These are phyloP conservation scores for Drosophila nr. perissopoda DNA, from an alignment of 2,888 invertebrate species.

Conservation along the genomic window DNA sequence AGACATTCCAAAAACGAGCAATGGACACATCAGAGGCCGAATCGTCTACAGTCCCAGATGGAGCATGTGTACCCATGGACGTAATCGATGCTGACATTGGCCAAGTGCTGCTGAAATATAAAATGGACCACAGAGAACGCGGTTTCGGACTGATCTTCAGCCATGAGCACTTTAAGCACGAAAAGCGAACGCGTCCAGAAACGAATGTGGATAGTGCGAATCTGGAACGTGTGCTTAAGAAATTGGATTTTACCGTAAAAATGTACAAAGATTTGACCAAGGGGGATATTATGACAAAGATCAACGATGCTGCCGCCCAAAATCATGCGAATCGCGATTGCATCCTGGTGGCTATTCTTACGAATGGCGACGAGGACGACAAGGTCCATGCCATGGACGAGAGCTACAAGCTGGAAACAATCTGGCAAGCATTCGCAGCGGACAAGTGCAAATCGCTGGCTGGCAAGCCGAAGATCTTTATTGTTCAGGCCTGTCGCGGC, in stretches of 20 bases:
- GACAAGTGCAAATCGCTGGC: conserved; percentile 93
- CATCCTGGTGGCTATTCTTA: conserved; percentile 91
- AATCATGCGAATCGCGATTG: conserved; percentile 94
- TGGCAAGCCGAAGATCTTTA: conserved; percentile 91
- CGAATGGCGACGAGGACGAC: conserved; percentile 94
- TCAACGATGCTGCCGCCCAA: conserved; percentile 89
- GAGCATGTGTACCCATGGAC: background rate
- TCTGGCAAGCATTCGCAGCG: conserved; percentile 92
- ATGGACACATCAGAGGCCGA: background rate
- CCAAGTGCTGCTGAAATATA: conserved; percentile 87
- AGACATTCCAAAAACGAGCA: background rate
- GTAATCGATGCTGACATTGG: background rate
- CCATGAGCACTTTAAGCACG: conserved; percentile 91
- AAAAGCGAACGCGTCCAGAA: conserved; percentile 89
- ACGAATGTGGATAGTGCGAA: conserved; percentile 93
- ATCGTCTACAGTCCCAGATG: conserved; percentile 2
- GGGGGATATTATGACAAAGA: conserved; percentile 88
- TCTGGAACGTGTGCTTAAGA: conserved; percentile 87
- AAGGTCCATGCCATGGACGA: conserved; percentile 92
- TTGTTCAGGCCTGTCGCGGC: conserved; percentile 96
- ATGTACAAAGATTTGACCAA: conserved; percentile 89
- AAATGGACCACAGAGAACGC: conserved; percentile 92
- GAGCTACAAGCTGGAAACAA: conserved; percentile 91
- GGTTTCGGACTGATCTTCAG: conserved; percentile 95
- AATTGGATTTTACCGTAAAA: conserved; percentile 89